Percentiles rank a stretch among this genome's conserved stretches.
phyloP scores from a whole-genome alignment of 2,113 vertebrate genomes.

The Columba janthina region DNA sequence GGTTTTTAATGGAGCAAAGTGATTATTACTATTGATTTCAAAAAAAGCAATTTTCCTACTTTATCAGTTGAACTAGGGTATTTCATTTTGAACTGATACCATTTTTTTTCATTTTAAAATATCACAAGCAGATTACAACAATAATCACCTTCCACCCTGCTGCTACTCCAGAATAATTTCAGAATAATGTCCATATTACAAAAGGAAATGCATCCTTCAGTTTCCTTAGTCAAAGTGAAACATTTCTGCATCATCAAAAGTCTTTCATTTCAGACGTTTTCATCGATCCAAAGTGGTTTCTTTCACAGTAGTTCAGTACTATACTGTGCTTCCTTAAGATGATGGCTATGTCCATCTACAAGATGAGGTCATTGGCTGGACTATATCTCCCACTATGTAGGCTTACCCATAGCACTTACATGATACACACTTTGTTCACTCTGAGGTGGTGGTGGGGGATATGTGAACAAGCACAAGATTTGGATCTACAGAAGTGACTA shows the following conservation, averaged over 20 bases:
- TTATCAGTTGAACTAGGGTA: neutral
- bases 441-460: neutral
- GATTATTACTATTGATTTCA: neutral
- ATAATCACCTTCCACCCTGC: neutral
- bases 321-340: neutral
- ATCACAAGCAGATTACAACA: neutral
- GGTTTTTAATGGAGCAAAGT: neutral
- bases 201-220: neutral
- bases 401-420: neutral
- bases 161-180: neutral
- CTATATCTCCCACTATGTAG: neutral
- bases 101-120: neutral
- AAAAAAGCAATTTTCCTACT: neutral
- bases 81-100: neutral
- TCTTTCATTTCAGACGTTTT: neutral
- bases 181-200: neutral
- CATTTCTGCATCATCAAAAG: neutral
- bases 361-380: neutral
- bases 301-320: neutral
- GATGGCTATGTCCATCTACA: neutral
- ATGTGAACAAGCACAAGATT: neutral
- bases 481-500: neutral
- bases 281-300: neutral
- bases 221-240: neutral
- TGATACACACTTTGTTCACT: neutral